A percentile compares a stretch with the other conserved stretches of the same genome.
Conservation (phyloP, 2,797 vertebrate species). For the Sebastes minor region DNA sequence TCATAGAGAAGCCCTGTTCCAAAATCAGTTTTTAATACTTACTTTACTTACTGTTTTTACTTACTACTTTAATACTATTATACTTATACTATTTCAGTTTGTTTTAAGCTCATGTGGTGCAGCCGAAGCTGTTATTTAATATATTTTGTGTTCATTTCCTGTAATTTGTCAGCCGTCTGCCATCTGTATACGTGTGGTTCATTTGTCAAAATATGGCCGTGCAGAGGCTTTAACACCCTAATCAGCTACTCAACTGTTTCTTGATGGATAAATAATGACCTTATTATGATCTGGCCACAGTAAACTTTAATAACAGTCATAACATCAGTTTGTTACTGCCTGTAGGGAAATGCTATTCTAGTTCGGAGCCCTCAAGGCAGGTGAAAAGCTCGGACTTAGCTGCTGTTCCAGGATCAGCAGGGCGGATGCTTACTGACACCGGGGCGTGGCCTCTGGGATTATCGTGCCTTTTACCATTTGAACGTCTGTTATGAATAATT, state of each 20-base stretch:
- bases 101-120: not conserved
- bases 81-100: not conserved
- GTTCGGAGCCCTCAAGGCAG: not conserved
- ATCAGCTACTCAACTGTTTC: not conserved
- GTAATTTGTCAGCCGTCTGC: not conserved
- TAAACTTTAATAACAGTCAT: not conserved
- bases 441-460: conserved; percentile 23
- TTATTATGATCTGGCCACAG: not conserved
- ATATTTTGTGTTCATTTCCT: not conserved
- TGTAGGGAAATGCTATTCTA: not conserved
- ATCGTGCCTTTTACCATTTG: not conserved
- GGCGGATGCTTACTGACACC: not conserved
- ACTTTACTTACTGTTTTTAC: too few species aligned
- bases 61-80: too few species aligned
- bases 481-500: not conserved
- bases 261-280: not conserved
- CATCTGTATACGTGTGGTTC: not conserved
- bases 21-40: not conserved
- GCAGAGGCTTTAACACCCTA: not conserved
- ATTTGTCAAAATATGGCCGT: not conserved
- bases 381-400: conserved; percentile 1
- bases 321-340: not conserved
- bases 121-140: not conserved
- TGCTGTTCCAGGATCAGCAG: not conserved
- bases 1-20: not conserved